Percentiles rank a stretch among this genome's conserved stretches.
phyloP scores from a whole-genome alignment of 2,113 vertebrate species.

The Caranx ignobilis region DNA sequence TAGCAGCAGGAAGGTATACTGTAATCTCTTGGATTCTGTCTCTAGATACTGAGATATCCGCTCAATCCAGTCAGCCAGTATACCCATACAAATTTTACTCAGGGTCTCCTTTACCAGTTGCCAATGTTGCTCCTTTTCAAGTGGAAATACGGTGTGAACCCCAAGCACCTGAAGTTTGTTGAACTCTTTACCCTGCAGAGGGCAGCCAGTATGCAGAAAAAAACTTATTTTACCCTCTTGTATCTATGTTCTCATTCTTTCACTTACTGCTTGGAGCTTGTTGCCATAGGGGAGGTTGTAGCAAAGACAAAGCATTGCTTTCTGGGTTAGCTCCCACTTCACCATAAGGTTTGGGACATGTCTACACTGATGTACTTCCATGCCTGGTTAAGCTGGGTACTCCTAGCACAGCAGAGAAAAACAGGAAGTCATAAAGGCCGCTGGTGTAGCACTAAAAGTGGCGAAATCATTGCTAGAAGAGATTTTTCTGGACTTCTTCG shows the following conservation, averaged over 20 bases:
- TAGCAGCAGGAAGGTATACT: background rate
- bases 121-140: background rate
- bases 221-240: background rate
- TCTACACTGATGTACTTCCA: constrained; percentile 10
- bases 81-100: background rate
- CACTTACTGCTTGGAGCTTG: constrained; percentile 11
- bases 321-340: constrained; percentile 14
- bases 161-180: background rate
- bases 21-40: background rate
- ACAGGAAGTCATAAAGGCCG: background rate
- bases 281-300: constrained; percentile 17
- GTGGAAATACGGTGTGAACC: background rate
- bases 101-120: background rate
- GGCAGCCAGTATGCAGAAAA: background rate
- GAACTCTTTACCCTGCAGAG: background rate
- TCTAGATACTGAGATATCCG: constrained; percentile 10
- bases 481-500: background rate
- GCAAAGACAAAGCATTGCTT: constrained; percentile 21
- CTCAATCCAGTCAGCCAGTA: background rate
- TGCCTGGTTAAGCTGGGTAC: constrained; percentile 20
- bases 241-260: constrained; percentile 23
- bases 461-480: background rate
- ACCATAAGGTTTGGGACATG: constrained; percentile 1
- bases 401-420: background rate
- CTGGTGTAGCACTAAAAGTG: background rate